Evolutionary conservation across 1,140 invertebrate genomes (phyloP).

Genomic region (Eumaeus atala): DNA sequence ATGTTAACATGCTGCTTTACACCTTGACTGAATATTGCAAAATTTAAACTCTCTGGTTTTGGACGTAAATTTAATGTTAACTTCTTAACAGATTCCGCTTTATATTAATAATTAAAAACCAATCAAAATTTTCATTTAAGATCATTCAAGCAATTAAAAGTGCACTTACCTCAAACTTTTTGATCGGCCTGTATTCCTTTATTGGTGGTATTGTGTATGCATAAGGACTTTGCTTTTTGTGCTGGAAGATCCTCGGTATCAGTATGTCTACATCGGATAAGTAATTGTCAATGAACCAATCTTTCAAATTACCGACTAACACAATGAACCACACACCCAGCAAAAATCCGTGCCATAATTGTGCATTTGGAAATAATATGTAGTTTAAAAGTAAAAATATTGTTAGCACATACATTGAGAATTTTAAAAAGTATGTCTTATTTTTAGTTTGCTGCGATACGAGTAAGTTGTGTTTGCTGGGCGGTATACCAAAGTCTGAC

Average conservation of each 20-base stretch:
- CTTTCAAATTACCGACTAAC: conserved; percentile 48
- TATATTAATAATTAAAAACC: no score
- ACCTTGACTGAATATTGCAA: no score
- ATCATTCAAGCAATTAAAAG: no score
- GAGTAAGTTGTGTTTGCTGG: conserved; percentile 42
- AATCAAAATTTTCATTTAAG: no score
- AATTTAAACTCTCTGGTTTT: no score
- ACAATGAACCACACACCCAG: conserved; percentile 64
- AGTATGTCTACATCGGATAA: conserved; percentile 50
- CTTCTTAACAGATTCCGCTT: conserved; percentile 1
- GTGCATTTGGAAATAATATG: conserved; percentile 51
- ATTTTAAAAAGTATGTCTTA: conserved; percentile 50
- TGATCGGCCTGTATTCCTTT: conserved; percentile 64
- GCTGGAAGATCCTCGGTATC: conserved; percentile 34
- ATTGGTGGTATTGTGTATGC: conserved; percentile 62
- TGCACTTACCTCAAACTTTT: conserved; percentile 73
- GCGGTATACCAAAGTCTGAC: conserved; percentile 45
- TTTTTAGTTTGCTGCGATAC: conserved; percentile 26
- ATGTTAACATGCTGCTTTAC: no score
- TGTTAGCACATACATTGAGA: conserved; percentile 59
- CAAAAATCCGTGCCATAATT: conserved; percentile 64
- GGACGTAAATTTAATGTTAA: no score
- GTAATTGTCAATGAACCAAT: conserved; percentile 56
- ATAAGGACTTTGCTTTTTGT: conserved; percentile 36
- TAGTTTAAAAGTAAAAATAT: conserved; percentile 50